A percentile compares a stretch with the other conserved stretches of the same genome.
Evolutionary conservation across 2,113 vertebrate genomes (phyloP).

Genomic region (Athene cunicularia): DNA sequence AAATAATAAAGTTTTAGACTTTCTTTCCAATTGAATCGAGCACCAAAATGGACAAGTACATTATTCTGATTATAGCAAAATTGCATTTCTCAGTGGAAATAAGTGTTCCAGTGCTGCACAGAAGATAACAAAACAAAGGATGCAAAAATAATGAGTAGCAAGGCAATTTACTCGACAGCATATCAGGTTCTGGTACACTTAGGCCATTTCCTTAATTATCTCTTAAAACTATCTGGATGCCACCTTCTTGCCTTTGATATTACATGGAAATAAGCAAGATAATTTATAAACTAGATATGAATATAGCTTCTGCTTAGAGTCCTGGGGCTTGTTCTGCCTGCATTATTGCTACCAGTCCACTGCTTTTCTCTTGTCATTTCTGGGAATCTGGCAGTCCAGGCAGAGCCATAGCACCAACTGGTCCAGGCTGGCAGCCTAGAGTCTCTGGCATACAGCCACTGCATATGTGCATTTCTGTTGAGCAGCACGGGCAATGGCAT

Average conservation of each 20-base stretch:
- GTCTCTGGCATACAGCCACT: not conserved
- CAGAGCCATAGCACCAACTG: not conserved
- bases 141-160: not conserved
- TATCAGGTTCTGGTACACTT: not conserved
- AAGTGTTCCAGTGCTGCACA: not conserved
- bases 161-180: not conserved
- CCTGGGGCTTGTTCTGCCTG: not conserved
- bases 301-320: not conserved
- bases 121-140: not conserved
- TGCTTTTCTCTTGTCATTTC: not conserved
- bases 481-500: not conserved
- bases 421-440: not conserved
- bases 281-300: not conserved
- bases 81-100: not conserved
- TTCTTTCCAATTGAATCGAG: not conserved
- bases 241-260: not conserved
- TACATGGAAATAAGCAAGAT: not conserved
- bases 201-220: not conserved
- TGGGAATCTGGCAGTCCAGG: not conserved
- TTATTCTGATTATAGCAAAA: slow-evolving; percentile 9
- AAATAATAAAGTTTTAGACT: not conserved
- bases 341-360: not conserved
- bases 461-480: not conserved
- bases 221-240: not conserved
- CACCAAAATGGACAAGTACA: not conserved